Evolutionary conservation across 1,140 invertebrate species (phyloP), one percentile per base, ranked within the genome.

Genomic region (Liolophura sinensis): DNA sequence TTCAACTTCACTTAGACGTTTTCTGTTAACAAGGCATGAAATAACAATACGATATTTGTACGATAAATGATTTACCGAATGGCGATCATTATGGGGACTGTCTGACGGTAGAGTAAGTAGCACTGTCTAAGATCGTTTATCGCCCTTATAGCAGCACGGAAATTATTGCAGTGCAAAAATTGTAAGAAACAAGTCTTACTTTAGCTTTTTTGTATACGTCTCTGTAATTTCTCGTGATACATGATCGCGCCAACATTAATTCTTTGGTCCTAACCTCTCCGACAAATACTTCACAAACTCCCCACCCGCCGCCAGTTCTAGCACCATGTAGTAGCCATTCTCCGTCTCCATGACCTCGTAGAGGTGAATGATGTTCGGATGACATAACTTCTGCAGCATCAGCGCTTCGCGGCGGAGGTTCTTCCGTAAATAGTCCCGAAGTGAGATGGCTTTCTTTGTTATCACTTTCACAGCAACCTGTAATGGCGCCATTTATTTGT

Each of bases 1-100:
- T 78, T 95, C 92, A 74, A 90, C 89, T 84, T 99, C 96, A 59
- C 57, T 50, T 14, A 79, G 61, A 59, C 52, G 71, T 57, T 71
- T 69, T 54, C 77, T 77, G 54, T 15, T 58, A 67, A n/a, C 27
- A n/a, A 1, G 31, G 31, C 9, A 40, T 40, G 3, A n/a, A n/a
- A 9, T 40, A 40, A 40, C 9, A 40, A 5, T 3, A 9, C 31
- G 9, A 40, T 40, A 40, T 40, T 40, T 40, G 9, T 40, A 9
- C 3, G 31, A 5, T 40, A 40, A 40, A 40, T 5, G 31, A 40
- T 40, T 40, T 40, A 40, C 31, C 9, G 31, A 40, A 3, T 9
- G 3, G 31, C 31, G 31, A 9, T 40, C 31, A 40, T 9, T 9
- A 9, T 3, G 9, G 31, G 9, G 31, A 40, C 31, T 40, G 31